Evolutionary conservation across 2,797 vertebrate genomes (phyloP), one percentile per base, ranked within the genome.

Genomic region (Simalia tracyae): DNA sequence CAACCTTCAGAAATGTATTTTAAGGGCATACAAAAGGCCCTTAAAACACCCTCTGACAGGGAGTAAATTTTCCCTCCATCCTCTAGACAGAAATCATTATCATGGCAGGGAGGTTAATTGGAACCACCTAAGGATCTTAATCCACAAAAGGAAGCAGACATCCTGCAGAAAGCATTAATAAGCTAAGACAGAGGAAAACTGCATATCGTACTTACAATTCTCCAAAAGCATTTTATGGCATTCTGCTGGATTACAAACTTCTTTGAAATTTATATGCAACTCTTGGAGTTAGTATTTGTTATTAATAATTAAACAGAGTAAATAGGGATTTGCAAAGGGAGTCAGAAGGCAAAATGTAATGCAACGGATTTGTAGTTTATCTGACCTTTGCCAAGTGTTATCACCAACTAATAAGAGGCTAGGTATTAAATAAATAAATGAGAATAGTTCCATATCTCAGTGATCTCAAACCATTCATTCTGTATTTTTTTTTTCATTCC

Each of bases 251-350:
- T 15, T 88, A 59, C 3, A 19, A 50, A 28, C 54, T 26, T 72
- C 46, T 56, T 36, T 46, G 3, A 42, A 60, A 46, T 91, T 91
- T 91, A 87, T 76, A 87, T 60, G 60, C 14, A 36, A 50, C 64
- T n/a, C 36, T 60, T 50, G 54, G 22, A 42, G 26, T 5, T 26
- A 28, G 54, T 22, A 87, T 84, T 59, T 54, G 6, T 91, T 87
- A 68, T 91, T 87, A 91, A 91, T 66, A 56, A 91, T 91, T 91
- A 91, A 87, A 42, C 90, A 87, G 36, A 87, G 64, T 54, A 91
- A 91, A 91, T 46, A 91, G 42, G 54, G 24, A 72, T 60, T 72
- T 19, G 14, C 64, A 76, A 76, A 76, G 54, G 26, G 24, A 87
- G 54, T 46, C 84, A 46, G 54, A 66, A 1, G 36, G 56, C 56